These are phyloP conservation scores for Anoura caudifer DNA, from an alignment of 2,113 vertebrate species.

Conservation along the genomic window DNA sequence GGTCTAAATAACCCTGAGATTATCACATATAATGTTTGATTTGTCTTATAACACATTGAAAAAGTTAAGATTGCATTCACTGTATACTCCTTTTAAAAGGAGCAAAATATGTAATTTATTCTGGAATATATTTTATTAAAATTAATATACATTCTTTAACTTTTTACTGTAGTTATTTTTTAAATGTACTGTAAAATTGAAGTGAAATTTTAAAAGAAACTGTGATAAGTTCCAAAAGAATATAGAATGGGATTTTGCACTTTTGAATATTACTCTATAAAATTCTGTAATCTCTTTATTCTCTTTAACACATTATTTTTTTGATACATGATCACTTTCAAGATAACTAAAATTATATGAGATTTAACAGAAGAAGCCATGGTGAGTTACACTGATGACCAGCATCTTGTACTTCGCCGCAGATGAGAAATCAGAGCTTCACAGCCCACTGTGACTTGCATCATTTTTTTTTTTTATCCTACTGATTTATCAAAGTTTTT, in stretches of 20 bases:
- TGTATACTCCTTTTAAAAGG: not conserved
- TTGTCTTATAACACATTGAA: not conserved
- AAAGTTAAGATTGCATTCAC: not conserved
- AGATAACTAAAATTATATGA: not conserved
- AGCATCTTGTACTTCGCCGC: not conserved
- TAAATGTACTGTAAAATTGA: not conserved
- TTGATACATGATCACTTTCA: not conserved
- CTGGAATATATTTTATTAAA: constrained; percentile 1
- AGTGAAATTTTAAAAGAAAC: not conserved
- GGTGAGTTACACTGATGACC: not conserved
- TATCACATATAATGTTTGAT: not conserved
- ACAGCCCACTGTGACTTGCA: not conserved
- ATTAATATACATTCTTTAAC: not conserved
- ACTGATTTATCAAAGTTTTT: not conserved
- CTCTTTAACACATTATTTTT: not conserved
- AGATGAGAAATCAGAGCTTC: not conserved
- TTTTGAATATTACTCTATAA: constrained; percentile 23
- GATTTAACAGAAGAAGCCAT: not conserved
- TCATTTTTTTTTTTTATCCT: not conserved
- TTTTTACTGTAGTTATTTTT: not conserved
- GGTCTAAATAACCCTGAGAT: not conserved
- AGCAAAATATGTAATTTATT: not conserved
- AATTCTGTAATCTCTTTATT: not conserved
- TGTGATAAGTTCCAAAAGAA: not conserved
- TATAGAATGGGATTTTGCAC: not conserved